These are phyloP conservation scores for Tuberolachnus salignus DNA, from an alignment of 2,888 invertebrate species.

Conservation along the genomic window DNA sequence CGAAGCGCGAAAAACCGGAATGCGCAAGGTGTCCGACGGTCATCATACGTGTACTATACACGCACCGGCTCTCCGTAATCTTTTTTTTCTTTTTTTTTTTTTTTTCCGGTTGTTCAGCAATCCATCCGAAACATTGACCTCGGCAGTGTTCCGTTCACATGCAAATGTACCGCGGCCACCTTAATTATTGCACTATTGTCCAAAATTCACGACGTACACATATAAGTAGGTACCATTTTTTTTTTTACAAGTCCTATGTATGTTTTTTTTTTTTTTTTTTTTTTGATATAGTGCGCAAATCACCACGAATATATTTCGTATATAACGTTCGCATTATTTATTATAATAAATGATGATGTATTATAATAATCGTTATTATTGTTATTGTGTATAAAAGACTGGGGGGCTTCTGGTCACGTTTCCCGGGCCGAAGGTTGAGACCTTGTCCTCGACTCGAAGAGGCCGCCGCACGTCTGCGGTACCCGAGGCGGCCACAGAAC, in stretches of 20 bases:
- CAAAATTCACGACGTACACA: constrained; percentile 31
- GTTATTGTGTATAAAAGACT: constrained; percentile 29
- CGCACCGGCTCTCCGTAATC: constrained; percentile 18
- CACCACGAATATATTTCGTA: constrained; percentile 18
- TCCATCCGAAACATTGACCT: constrained; percentile 56
- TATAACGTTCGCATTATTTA: constrained; percentile 37
- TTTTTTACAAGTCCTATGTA: constrained; percentile 39
- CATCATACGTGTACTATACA: constrained; percentile 17
- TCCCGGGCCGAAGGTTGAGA: constrained; percentile 46
- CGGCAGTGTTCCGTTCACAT: constrained; percentile 47
- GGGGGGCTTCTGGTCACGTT: constrained; percentile 54
- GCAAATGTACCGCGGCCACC: constrained; percentile 51
- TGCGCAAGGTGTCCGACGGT: constrained; percentile 52
- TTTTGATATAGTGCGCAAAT: neutral
- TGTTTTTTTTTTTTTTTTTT: constrained; percentile 2
- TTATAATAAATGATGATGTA: constrained; percentile 43
- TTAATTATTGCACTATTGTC: constrained; percentile 55
- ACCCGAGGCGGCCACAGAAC: constrained; percentile 45
- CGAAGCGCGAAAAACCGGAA: constrained; percentile 53
- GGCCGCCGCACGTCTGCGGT: constrained; percentile 28
- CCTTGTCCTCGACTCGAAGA: constrained; percentile 55
- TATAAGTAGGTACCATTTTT: constrained; percentile 20
- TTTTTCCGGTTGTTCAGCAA: constrained; percentile 55
- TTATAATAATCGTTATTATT: constrained; percentile 54
- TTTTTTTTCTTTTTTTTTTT: constrained; percentile 23